phyloP scores from a whole-genome alignment of 2,797 vertebrate species.

The Falco naumanni region DNA sequence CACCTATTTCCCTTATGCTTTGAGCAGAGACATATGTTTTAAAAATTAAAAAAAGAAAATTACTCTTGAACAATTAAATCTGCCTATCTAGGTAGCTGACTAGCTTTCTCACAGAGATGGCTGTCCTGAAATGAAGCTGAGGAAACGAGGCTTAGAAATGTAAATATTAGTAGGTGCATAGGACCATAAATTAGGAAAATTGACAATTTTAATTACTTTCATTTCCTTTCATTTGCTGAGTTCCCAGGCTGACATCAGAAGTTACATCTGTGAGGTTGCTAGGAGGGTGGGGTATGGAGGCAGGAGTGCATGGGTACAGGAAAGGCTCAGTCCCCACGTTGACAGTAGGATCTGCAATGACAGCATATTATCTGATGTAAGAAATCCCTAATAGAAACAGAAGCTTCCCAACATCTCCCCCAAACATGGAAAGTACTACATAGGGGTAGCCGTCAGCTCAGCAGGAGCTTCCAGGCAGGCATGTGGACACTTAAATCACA shows the following conservation, averaged over 20 bases:
- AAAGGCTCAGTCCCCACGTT: background rate
- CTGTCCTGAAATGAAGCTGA: background rate
- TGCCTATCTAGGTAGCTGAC: background rate
- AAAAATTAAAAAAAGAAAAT: slow-evolving; percentile 25
- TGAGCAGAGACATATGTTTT: background rate
- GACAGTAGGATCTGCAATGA: background rate
- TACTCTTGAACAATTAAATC: background rate
- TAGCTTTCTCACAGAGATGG: background rate
- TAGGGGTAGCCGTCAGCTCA: background rate
- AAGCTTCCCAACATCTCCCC: background rate
- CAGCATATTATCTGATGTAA: background rate
- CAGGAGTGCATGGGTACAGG: background rate
- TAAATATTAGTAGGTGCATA: background rate
- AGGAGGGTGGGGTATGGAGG: background rate
- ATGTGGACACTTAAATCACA: background rate
- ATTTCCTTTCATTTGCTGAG: background rate
- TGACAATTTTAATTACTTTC: background rate
- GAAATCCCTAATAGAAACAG: background rate
- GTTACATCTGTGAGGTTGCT: background rate
- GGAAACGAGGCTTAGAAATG: background rate
- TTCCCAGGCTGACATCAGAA: background rate
- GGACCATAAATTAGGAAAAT: background rate
- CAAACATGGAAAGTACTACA: background rate
- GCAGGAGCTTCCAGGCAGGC: background rate
- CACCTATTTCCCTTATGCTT: slow-evolving; percentile 3